phyloP scores from a whole-genome alignment of 2,797 vertebrate genomes.

The Enteromius mattozi region DNA sequence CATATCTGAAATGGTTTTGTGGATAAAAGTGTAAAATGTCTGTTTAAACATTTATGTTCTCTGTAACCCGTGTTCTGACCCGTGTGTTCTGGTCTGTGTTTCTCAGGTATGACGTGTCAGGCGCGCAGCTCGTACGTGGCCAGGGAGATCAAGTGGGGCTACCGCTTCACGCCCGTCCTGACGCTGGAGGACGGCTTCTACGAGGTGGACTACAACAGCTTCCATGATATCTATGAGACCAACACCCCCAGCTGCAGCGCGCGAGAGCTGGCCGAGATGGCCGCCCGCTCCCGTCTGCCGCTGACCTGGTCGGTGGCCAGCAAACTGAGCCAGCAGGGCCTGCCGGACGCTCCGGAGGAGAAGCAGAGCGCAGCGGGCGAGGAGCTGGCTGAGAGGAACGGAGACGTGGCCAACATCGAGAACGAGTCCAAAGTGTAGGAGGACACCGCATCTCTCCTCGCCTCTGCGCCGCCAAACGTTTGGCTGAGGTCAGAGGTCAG shows the following conservation, averaged over 20 bases:
- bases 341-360: conserved; percentile 80
- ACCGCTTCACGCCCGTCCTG: conserved; percentile 95
- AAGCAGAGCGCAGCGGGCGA: conserved; percentile 70
- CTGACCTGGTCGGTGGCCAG: conserved; percentile 95
- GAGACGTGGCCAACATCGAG: conserved; percentile 92
- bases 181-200: conserved; percentile 98
- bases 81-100: not conserved
- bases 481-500: conserved; percentile 47
- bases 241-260: conserved; percentile 94
- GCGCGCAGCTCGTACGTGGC: conserved; percentile 94
- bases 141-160: conserved; percentile 97
- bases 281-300: conserved; percentile 84
- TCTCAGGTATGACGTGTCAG: conserved; percentile 96
- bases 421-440: conserved; percentile 94
- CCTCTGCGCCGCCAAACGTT: conserved; percentile 49
- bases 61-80: too few relatives aligned
- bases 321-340: conserved; percentile 84
- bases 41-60: too few relatives aligned
- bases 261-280: conserved; percentile 89
- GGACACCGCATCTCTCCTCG: conserved; percentile 5
- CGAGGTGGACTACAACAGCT: conserved; percentile 99
- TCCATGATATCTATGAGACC: conserved; percentile 96
- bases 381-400: conserved; percentile 89
- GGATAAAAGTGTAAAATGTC: too few relatives aligned
- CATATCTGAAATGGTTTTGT: too few relatives aligned